Evolutionary conservation across 2,113 vertebrate species (phyloP).

Genomic region (Passerina amoena): DNA sequence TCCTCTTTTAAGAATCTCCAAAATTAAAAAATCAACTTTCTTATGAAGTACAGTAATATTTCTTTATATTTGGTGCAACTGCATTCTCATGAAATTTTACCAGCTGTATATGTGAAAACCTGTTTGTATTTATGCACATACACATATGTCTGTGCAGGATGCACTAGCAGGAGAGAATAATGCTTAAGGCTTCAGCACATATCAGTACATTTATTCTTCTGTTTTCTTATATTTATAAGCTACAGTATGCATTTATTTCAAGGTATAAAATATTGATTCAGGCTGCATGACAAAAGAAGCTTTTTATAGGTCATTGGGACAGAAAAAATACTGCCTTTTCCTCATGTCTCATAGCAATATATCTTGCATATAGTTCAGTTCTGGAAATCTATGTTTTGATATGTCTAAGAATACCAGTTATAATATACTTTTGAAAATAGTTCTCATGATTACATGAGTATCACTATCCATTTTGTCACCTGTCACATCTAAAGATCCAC

Average conservation of each 20-base stretch:
- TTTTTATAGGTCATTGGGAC: slow-evolving; percentile 37
- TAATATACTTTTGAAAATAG: slow-evolving; percentile 34
- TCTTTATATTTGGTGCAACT: not conserved
- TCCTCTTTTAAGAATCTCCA: not conserved
- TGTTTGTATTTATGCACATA: accelerated
- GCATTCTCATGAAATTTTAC: not conserved
- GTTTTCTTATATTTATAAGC: not conserved
- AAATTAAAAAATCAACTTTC: not conserved
- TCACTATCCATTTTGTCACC: slow-evolving; percentile 39
- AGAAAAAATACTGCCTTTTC: not conserved
- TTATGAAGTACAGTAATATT: not conserved
- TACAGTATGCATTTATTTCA: not conserved
- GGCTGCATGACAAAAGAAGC: not conserved
- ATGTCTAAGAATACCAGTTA: slow-evolving; percentile 23
- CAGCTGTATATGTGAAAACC: not conserved
- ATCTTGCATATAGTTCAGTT: not conserved
- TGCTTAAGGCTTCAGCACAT: not conserved
- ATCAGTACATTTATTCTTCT: not conserved
- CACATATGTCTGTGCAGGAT: accelerated
- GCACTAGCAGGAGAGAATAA: not conserved
- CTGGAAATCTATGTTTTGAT: slow-evolving; percentile 33
- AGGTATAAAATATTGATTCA: not conserved
- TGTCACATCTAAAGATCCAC: slow-evolving; percentile 27
- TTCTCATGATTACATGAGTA: slow-evolving; percentile 29
- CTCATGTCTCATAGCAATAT: not conserved